Conservation (phyloP, 2,113 vertebrate species). For the Campylorhamphus procurvoides region DNA sequence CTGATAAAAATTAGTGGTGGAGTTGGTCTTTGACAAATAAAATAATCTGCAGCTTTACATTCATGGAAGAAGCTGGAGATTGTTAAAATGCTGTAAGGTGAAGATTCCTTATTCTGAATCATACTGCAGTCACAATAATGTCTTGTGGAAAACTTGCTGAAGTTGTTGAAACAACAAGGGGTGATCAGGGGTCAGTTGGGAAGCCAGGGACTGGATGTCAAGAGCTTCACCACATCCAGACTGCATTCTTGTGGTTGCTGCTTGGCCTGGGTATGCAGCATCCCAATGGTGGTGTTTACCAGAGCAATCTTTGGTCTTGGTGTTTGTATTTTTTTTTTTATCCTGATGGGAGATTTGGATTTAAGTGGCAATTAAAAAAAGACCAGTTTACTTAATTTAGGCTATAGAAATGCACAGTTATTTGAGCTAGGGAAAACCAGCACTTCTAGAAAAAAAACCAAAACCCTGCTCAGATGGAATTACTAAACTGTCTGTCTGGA, state of each 20-base stretch:
- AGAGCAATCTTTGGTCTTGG: background rate
- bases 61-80: background rate
- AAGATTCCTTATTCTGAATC: background rate
- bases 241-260: background rate
- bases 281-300: background rate
- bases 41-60: background rate
- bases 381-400: background rate
- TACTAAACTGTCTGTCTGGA: background rate
- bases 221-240: background rate
- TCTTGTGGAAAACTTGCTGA: background rate
- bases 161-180: background rate
- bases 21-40: background rate
- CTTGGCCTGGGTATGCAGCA: background rate
- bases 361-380: background rate
- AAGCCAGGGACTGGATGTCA: background rate
- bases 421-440: background rate
- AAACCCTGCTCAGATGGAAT: background rate
- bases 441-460: background rate
- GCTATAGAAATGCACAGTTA: background rate
- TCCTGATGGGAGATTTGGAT: background rate
- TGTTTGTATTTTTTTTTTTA: background rate
- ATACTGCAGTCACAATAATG: background rate
- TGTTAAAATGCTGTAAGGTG: background rate
- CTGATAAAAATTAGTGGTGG: background rate
- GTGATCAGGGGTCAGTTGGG: background rate